These are phyloP conservation scores for Tryphoninae sp. DNA, from an alignment of 2,888 invertebrate genomes.

Conservation along the genomic window DNA sequence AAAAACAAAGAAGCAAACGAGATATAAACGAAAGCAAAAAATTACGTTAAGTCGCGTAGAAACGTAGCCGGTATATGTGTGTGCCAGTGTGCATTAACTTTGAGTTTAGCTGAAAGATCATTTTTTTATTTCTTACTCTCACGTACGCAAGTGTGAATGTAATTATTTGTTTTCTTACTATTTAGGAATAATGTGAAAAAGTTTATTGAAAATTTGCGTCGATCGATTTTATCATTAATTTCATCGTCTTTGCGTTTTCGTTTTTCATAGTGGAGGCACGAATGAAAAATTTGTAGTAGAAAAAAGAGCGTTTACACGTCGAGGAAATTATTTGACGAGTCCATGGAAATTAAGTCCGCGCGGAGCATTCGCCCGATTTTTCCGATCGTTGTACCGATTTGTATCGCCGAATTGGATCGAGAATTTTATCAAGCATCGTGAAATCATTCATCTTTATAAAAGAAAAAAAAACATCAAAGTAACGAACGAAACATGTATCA, in stretches of 20 bases:
- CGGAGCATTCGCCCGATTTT: constrained; percentile 55
- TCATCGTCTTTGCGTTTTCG: background rate
- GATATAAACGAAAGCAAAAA: constrained; percentile 13
- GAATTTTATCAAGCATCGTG: constrained; percentile 16
- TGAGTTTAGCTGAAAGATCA: constrained; percentile 15
- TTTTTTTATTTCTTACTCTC: constrained; percentile 26
- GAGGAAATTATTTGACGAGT: background rate
- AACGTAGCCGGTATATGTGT: constrained; percentile 13
- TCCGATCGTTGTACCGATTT: constrained; percentile 30
- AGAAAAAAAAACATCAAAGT: constrained; percentile 17
- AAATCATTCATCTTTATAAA: constrained; percentile 15
- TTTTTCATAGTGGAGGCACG: constrained; percentile 47
- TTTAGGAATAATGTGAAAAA: constrained; percentile 37
- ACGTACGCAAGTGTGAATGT: constrained; percentile 35
- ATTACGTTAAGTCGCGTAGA: constrained; percentile 39
- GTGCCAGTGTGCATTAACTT: constrained; percentile 31
- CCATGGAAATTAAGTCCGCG: background rate
- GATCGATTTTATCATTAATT: constrained; percentile 19
- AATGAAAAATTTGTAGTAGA: constrained; percentile 36
- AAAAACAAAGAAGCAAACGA: constrained; percentile 25
- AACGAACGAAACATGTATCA: background rate
- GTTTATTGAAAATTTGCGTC: constrained; percentile 49
- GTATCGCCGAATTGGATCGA: constrained; percentile 6
- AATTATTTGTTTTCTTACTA: constrained; percentile 31
- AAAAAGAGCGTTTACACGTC: constrained; percentile 34